A percentile compares a stretch with the other conserved stretches of the same genome.
These are phyloP conservation scores for Cladopsammia gracilis DNA, from an alignment of 64 coral and sea anemone genomes.

Conservation along the genomic window DNA sequence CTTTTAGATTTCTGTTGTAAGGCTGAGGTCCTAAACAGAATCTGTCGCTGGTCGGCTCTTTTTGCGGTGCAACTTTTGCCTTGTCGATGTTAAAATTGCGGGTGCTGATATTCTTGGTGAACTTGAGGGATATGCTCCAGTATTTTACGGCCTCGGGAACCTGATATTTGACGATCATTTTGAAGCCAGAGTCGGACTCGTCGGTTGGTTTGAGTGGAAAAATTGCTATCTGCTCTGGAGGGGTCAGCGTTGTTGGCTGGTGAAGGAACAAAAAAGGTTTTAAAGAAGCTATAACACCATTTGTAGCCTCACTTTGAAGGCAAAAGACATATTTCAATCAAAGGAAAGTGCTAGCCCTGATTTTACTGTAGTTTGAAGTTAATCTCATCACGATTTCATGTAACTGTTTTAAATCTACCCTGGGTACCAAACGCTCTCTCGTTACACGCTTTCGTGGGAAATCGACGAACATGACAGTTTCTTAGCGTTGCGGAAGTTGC, in stretches of 20 bases:
- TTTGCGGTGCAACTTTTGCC: not conserved
- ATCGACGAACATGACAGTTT: too few species aligned
- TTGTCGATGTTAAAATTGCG: slow-evolving; percentile 7
- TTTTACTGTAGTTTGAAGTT: too few species aligned
- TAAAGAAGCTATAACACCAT: not conserved
- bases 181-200: slow-evolving; percentile 15
- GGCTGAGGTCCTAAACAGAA: slow-evolving; percentile 1
- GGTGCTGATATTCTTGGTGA: slow-evolving; percentile 26
- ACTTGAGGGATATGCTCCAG: slow-evolving; percentile 29
- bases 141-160: not conserved
- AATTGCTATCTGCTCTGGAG: not conserved
- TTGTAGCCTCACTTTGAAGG: too few species aligned
- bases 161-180: slow-evolving; percentile 18
- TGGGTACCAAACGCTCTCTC: too few species aligned
- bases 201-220: slow-evolving; percentile 8
- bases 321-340: too few species aligned
- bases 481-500: too few species aligned
- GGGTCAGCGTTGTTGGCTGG: not conserved
- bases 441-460: too few species aligned
- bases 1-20: not conserved
- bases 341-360: too few species aligned
- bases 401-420: too few species aligned
- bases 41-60: not conserved
- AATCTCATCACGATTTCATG: too few species aligned
- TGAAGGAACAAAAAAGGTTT: not conserved